These are phyloP conservation scores for Drosophila baimaii DNA, from an alignment of 1,140 invertebrate genomes.

Conservation along the genomic window DNA sequence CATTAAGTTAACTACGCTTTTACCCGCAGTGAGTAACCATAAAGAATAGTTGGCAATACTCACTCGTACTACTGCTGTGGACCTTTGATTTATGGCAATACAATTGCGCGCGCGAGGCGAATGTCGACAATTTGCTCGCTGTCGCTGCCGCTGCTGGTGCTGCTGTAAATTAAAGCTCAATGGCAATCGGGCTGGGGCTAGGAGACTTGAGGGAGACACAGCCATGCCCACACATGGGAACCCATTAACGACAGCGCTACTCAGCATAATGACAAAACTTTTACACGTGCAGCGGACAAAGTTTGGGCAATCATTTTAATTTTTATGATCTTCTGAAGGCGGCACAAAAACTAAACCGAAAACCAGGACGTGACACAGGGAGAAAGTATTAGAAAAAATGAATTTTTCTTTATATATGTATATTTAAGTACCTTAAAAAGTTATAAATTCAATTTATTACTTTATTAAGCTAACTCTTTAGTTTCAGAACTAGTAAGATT, in stretches of 20 bases:
- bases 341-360: conserved; percentile 34
- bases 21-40: conserved; percentile 20
- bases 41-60: conserved; percentile 45
- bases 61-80: neutral
- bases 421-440: neutral
- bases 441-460: no score
- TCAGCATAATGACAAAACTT: conserved; percentile 78
- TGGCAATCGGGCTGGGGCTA: conserved; percentile 10
- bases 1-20: conserved; percentile 68
- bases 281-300: conserved; percentile 65
- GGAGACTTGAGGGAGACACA: neutral
- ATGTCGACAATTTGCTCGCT: conserved; percentile 29
- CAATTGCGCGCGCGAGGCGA: conserved; percentile 36
- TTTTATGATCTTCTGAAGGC: conserved; percentile 69
- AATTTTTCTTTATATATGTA: neutral
- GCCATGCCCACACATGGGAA: conserved; percentile 22
- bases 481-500: no score
- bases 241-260: conserved; percentile 73
- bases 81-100: conserved; percentile 52
- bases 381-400: neutral
- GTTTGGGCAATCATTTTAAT: conserved; percentile 80
- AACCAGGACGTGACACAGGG: neutral
- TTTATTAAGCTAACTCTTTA: no score
- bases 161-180: conserved; percentile 46
- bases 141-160: conserved; percentile 18